phyloP scores from a whole-genome alignment of 53 echinoderm and acorn worm genomes.

The Glandiceps talaboti region DNA sequence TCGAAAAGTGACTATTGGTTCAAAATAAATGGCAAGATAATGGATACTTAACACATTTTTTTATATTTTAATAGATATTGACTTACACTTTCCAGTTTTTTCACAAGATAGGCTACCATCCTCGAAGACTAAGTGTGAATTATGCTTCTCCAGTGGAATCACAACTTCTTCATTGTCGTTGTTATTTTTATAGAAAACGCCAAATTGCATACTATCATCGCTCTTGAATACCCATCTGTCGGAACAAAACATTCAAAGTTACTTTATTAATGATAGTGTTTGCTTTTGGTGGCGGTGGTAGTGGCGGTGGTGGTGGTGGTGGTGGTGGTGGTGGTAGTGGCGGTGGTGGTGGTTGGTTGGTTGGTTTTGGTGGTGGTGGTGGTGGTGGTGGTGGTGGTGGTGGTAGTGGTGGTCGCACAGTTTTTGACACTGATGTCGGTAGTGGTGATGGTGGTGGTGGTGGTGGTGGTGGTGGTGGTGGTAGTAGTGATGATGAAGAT shows the following conservation, averaged over 20 bases:
- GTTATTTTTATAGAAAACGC: neutral
- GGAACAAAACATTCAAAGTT: too few species aligned
- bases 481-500: neutral
- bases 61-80: too few species aligned
- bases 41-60: too few species aligned
- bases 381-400: neutral
- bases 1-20: too few species aligned
- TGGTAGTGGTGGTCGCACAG: neutral
- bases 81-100: neutral
- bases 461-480: too few species aligned
- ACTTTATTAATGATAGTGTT: too few species aligned
- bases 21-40: too few species aligned
- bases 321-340: too few species aligned
- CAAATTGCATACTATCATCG: neutral
- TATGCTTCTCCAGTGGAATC: neutral
- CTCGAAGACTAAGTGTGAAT: neutral
- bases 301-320: too few species aligned
- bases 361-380: neutral
- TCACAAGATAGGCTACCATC: neutral
- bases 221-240: neutral
- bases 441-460: too few species aligned
- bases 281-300: too few species aligned
- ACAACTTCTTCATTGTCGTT: neutral
- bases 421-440: neutral
- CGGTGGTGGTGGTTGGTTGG: neutral